Evolutionary conservation across 2,797 vertebrate genomes (phyloP).

Genomic region (Falco concolor): DNA sequence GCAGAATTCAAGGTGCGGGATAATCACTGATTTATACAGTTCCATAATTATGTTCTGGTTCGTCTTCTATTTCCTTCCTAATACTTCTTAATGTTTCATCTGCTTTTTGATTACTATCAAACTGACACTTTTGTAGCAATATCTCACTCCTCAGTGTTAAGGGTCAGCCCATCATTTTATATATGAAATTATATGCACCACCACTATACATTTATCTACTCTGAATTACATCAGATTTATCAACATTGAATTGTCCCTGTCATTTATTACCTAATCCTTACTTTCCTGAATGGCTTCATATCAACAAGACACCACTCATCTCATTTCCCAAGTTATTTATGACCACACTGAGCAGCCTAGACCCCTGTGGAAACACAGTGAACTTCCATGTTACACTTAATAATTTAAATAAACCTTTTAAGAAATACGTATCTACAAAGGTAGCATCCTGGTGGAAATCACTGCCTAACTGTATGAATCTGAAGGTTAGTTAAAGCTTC

Average conservation of each 20-base stretch:
- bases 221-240: background rate
- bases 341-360: background rate
- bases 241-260: background rate
- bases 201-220: background rate
- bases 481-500: background rate
- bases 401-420: background rate
- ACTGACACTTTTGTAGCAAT: background rate
- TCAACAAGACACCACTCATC: background rate
- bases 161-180: background rate
- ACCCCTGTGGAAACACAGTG: background rate
- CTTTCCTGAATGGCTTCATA: background rate
- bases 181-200: background rate
- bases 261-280: background rate
- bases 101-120: background rate
- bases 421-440: background rate
- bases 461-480: background rate
- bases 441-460: background rate
- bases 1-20: background rate
- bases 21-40: background rate
- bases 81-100: background rate
- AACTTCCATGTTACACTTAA: background rate
- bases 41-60: background rate
- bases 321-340: background rate
- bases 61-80: conserved; percentile 10
- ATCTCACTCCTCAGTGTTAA: background rate